Evolutionary conservation across 2,113 vertebrate genomes (phyloP).

Genomic region (Capreolus pygargus): DNA sequence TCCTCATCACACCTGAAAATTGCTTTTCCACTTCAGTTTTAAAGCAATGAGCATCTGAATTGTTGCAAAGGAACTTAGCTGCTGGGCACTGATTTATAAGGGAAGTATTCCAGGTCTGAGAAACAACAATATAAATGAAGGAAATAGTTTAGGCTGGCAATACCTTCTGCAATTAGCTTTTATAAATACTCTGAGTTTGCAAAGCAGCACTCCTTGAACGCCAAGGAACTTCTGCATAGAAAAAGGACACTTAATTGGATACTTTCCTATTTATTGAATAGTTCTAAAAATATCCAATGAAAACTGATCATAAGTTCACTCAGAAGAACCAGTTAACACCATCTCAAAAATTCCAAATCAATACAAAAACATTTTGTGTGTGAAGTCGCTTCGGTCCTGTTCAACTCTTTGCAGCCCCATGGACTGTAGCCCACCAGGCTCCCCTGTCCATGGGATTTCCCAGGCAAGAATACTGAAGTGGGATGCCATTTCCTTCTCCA

Average conservation of each 20-base stretch:
- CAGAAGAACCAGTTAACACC: neutral
- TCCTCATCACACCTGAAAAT: neutral
- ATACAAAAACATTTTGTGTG: neutral
- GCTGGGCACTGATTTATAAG: neutral
- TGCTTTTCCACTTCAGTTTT: neutral
- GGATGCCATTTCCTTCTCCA: neutral
- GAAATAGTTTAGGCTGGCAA: neutral
- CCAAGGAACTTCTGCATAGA: neutral
- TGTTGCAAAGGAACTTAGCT: neutral
- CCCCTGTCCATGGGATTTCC: neutral
- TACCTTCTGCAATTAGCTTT: neutral
- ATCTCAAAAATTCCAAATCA: neutral
- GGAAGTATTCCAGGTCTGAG: neutral
- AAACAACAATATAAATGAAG: neutral
- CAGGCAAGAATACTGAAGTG: neutral
- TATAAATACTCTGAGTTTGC: neutral
- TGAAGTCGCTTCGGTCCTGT: neutral
- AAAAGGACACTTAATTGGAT: neutral
- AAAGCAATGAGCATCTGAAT: neutral
- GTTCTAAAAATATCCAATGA: neutral
- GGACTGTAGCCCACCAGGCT: neutral
- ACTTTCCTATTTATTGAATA: neutral
- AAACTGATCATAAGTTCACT: neutral
- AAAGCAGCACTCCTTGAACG: neutral
- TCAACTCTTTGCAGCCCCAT: neutral